Conservation (phyloP, 2,888 invertebrate species). For the Lacanobia wlatinum region DNA sequence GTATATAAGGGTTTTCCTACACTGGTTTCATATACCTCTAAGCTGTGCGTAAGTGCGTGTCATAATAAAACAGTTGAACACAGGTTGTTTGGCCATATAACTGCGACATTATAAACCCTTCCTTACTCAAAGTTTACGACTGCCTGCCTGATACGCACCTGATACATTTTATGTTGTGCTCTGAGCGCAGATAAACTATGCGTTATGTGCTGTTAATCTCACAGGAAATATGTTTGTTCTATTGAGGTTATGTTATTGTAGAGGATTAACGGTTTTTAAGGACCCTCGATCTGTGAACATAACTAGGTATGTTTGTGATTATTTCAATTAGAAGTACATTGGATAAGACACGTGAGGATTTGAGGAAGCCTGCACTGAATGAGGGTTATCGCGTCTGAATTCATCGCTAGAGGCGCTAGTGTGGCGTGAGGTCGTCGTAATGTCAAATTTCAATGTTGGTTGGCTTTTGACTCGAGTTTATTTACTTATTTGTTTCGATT, state of each 20-base stretch:
- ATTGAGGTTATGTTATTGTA: constrained; percentile 16
- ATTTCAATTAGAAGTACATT: not conserved
- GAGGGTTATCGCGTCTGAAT: no score
- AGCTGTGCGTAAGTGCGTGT: not conserved
- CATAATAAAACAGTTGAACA: constrained; percentile 27
- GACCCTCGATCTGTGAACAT: not conserved
- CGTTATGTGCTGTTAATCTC: constrained; percentile 30
- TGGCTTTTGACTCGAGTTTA: no score
- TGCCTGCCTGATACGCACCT: constrained; percentile 36
- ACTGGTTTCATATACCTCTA: not conserved
- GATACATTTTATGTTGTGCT: constrained; percentile 39
- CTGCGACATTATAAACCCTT: constrained; percentile 29
- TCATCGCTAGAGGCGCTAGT: no score
- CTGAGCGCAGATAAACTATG: constrained; percentile 16
- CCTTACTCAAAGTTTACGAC: constrained; percentile 43
- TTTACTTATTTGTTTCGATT: no score
- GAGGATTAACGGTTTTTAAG: constrained; percentile 9
- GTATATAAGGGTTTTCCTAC: not conserved
- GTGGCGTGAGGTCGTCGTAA: no score
- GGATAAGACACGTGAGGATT: not conserved
- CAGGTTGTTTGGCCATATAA: constrained; percentile 17
- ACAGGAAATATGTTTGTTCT: constrained; percentile 7
- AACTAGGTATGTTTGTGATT: not conserved
- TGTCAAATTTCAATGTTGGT: no score
- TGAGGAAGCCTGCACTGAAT: no score